phyloP scores from a whole-genome alignment of 2,797 vertebrate genomes.

The Rhabdomys pumilio region DNA sequence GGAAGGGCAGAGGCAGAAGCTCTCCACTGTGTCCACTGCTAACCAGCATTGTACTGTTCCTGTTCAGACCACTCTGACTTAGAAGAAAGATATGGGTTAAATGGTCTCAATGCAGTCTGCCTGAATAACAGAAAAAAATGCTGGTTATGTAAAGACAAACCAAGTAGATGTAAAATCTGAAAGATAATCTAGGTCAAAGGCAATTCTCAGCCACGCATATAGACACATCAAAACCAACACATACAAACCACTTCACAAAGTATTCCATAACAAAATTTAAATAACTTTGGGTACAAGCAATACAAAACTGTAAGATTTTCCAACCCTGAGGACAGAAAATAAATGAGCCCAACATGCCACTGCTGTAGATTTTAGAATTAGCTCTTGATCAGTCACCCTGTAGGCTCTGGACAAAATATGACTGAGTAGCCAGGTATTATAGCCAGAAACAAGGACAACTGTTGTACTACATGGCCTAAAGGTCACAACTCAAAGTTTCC shows the following conservation, averaged over 20 bases:
- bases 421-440: neutral
- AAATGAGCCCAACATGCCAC: neutral
- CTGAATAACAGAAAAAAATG: neutral
- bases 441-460: neutral
- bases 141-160: conserved; percentile 22
- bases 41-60: neutral
- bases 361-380: neutral
- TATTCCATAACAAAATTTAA: conserved; percentile 42
- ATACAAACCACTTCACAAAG: conserved; percentile 17
- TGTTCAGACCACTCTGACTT: neutral
- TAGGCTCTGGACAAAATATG: neutral
- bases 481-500: neutral
- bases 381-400: neutral
- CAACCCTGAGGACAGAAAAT: conserved; percentile 17
- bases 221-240: conserved; percentile 47
- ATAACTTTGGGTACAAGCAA: conserved; percentile 36
- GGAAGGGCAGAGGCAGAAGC: neutral
- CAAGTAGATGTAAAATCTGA: conserved; percentile 20
- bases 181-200: neutral
- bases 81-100: neutral
- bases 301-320: conserved; percentile 41
- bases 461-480: neutral
- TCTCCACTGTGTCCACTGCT: neutral
- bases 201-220: neutral
- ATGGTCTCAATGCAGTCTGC: neutral